Conservation (phyloP, 2,888 invertebrate species). For the Metellina segmentata region DNA sequence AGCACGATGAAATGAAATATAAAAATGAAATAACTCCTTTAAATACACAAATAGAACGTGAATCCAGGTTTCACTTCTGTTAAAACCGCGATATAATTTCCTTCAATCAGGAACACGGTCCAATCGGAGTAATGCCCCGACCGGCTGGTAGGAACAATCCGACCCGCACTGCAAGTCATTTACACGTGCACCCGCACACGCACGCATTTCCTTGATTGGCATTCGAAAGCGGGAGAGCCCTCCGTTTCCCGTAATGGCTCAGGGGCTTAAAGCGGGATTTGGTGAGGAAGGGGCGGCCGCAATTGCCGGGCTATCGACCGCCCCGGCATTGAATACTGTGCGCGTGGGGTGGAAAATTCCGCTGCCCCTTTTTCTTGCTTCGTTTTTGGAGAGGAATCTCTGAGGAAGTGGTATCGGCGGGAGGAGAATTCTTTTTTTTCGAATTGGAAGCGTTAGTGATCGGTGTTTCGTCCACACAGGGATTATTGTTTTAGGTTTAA, state of each 20-base stretch:
- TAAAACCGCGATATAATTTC: not conserved
- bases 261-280: constrained; percentile 75
- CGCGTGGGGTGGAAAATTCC: not conserved
- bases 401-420: constrained; percentile 1
- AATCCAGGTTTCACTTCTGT: not conserved
- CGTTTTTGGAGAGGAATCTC: constrained; percentile 3
- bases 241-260: constrained; percentile 74
- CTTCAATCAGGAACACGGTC: not conserved
- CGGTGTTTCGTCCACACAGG: not conserved
- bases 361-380: not conserved
- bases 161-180: not conserved
- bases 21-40: not conserved
- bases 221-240: constrained; percentile 41
- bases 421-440: not conserved
- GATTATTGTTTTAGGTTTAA: too few relatives aligned
- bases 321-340: constrained; percentile 31
- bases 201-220: constrained; percentile 67
- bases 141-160: not conserved
- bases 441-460: not conserved
- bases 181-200: constrained; percentile 37
- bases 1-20: not conserved
- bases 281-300: constrained; percentile 70
- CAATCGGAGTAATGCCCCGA: too few relatives aligned
- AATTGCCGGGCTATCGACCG: constrained; percentile 72
- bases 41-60: not conserved